A percentile compares a stretch with the other conserved stretches of the same genome.
Conservation (phyloP, 2,113 vertebrate species). For the Callithrix jacchus region DNA sequence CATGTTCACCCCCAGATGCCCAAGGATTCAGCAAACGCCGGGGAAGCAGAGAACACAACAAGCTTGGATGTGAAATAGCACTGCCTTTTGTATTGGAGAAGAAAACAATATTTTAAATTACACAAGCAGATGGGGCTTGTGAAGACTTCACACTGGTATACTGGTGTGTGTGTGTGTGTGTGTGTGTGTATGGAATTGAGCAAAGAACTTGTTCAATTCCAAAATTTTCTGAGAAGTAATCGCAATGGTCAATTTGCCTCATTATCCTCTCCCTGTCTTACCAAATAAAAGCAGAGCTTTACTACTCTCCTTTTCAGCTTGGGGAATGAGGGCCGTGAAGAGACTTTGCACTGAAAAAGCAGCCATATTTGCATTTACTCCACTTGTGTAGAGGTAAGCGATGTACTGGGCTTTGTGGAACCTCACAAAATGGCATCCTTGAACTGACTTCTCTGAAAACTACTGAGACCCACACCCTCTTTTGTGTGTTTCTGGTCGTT, state of each 20-base stretch:
- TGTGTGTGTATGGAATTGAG: not conserved
- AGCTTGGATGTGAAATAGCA: constrained; percentile 8
- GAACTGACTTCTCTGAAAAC: constrained; percentile 50
- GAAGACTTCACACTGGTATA: not conserved
- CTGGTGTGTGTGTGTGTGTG: not conserved
- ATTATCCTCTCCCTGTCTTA: not conserved
- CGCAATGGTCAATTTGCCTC: not conserved
- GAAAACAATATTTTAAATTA: constrained; percentile 51
- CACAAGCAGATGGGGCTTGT: not conserved
- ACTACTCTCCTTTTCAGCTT: constrained; percentile 25
- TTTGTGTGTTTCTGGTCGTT: constrained; percentile 50
- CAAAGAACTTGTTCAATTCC: constrained; percentile 6
- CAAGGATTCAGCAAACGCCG: not conserved
- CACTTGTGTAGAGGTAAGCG: not conserved
- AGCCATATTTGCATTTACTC: constrained; percentile 49
- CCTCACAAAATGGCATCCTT: constrained; percentile 59
- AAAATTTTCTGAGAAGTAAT: constrained; percentile 42
- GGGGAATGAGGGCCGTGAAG: not conserved
- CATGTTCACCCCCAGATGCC: not conserved
- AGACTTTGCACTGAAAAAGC: constrained; percentile 23
- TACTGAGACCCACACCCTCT: not conserved
- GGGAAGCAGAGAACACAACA: not conserved
- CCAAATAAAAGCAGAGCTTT: constrained; percentile 50
- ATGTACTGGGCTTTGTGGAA: constrained; percentile 26
- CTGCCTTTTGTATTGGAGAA: not conserved